These are phyloP conservation scores for Hemiprocne comata DNA, from an alignment of 2,113 vertebrate species.

Conservation along the genomic window DNA sequence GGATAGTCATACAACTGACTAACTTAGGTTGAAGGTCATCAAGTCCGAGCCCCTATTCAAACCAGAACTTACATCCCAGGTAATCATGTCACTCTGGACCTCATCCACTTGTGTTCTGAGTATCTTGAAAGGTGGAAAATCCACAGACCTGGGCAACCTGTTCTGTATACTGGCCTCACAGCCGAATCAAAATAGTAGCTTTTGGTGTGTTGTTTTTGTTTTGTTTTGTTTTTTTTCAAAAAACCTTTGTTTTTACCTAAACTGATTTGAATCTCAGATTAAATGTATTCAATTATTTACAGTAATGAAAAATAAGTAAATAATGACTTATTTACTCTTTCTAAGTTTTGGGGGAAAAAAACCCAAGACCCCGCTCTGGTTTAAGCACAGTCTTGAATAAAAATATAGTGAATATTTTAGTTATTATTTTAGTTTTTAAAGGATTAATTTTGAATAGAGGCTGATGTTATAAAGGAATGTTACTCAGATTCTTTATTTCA, in stretches of 20 bases:
- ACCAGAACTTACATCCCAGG: background rate
- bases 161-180: background rate
- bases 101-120: background rate
- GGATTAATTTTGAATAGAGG: constrained; percentile 15
- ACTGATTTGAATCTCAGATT: background rate
- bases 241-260: background rate
- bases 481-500: constrained; percentile 61
- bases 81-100: background rate
- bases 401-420: background rate
- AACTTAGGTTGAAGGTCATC: background rate
- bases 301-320: background rate
- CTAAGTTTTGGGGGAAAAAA: background rate
- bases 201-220: too few species aligned
- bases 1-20: background rate
- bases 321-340: background rate
- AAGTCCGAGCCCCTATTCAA: background rate
- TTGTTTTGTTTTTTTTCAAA: background rate
- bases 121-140: background rate
- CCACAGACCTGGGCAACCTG: accelerated
- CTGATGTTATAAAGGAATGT: constrained; percentile 30
- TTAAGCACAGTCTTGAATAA: background rate
- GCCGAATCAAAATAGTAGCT: background rate
- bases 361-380: background rate
- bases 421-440: too few species aligned
- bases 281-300: background rate